Base-by-base conservation (phyloP, 2,888 invertebrate species). In the Bedellia somnulentella region DNA sequence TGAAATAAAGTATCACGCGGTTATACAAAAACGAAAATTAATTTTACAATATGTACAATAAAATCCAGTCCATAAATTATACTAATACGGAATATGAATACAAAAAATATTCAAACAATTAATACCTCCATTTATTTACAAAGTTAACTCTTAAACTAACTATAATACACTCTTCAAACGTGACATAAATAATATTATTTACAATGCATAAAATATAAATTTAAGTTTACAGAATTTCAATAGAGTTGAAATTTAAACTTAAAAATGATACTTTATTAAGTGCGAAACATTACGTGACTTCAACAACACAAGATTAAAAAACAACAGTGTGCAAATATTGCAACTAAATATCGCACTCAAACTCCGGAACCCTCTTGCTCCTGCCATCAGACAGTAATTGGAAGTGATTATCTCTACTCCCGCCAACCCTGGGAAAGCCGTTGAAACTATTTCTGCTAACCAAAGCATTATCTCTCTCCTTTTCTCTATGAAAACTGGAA, bases 281-380 rank as follows among this genome's bases (percentile, higher is more conserved):
- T 28, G 12, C 25, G 4, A 25, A 27, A 27, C 18, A 13, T n/a
- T 26, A n/a, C n/a, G n/a, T n/a, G n/a, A n/a, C n/a, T n/a, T n/a
- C n/a, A n/a, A n/a, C n/a, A n/a, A n/a, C n/a, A n/a, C n/a, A n/a
- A n/a, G n/a, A n/a, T n/a, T n/a, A n/a, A n/a, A n/a, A n/a, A n/a
- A n/a, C n/a, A n/a, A n/a, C n/a, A n/a, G n/a, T n/a, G n/a, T n/a
- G n/a, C n/a, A n/a, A n/a, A n/a, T n/a, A n/a, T n/a, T n/a, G n/a
- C n/a, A 23, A 45, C 55, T 16, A 73, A 51, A 82, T 82, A 56
- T 82, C 81, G 51, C 82, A 82, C 51, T 83, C 82, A 44, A 83
- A 82, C 50, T 83, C 82, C 3, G 82, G 68, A 34, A 82, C 81
- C 45, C 82, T 70, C 36, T 77, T 77, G 45, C 66, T 77, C 17